Base-by-base conservation (phyloP, 2,797 vertebrate species). In the Tiaroga cobitis region DNA sequence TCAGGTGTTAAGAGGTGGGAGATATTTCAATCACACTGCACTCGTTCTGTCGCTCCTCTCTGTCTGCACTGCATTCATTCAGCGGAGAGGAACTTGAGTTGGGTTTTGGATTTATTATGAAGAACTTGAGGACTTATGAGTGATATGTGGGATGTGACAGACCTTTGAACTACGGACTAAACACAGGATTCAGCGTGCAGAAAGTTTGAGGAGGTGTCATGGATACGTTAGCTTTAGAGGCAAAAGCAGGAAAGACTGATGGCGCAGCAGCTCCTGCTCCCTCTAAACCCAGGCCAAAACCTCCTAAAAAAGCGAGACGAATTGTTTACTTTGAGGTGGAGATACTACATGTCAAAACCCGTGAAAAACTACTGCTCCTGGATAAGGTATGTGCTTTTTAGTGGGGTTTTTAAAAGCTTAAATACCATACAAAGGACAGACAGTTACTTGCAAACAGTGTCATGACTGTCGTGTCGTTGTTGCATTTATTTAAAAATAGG, bases 311-410 rank as follows among this genome's bases (percentile, higher is more conserved):
- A 88, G 82, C 94, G 61, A 98, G 97, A 95, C 96, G 96, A 91
- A 96, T 96, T 19, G 96, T 98, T 89, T 98, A 97, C 92, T 99
- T 99, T 78, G 97, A 99, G 95, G 97, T 99, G 94, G 97, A 99
- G 94, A 97, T 99, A 59, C 86, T 97, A 92, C 95, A 98, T 0
- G 93, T 94, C 26, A 97, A 96, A 92, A 97, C 96, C 0, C 95
- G 94, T 87, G 97, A 98, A 92, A 98, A 98, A 90, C 96, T 99
- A 29, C 95, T 97, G 81, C 95, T 99, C 89, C 92, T 98, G 90
- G 97, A 99, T 90, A 99, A 99, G 95, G 97, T 98, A 92, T 8
- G 83, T 43, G 37, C 8, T 67, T 77, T 39, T 76, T 75, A 51
- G 29, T 72, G 43, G 13, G 43, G 3, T 43, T 69, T 39, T 21